phyloP scores from a whole-genome alignment of 2,888 invertebrate genomes.

The Phyllotreta cruciferae region DNA sequence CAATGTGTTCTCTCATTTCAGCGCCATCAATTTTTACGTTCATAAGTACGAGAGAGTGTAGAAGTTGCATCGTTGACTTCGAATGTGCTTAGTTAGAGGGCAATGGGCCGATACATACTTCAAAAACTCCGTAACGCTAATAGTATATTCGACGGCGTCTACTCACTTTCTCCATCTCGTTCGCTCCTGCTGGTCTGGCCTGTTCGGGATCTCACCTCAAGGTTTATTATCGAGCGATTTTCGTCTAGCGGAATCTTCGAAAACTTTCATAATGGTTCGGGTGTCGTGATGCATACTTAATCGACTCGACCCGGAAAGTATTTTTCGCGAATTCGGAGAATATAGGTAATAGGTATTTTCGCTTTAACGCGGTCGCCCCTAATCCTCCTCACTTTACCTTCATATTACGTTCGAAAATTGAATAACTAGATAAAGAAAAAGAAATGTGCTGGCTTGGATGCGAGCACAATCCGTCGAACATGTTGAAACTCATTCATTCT shows the following conservation, averaged over 20 bases:
- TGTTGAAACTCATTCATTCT: no score
- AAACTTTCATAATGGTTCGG: slow-evolving; percentile 18
- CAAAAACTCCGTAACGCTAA: slow-evolving; percentile 20
- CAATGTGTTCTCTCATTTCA: slow-evolving; percentile 25
- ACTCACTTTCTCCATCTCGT: not conserved
- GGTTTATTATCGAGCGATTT: slow-evolving; percentile 21
- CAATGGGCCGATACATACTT: slow-evolving; percentile 27
- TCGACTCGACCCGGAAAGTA: not conserved
- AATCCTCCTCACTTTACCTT: not conserved
- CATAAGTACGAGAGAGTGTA: slow-evolving; percentile 22
- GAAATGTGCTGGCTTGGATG: no score
- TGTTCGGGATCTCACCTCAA: slow-evolving; percentile 17
- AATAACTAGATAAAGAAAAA: no score
- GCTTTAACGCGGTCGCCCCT: not conserved
- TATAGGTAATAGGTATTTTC: not conserved
- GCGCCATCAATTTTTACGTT: slow-evolving; percentile 30
- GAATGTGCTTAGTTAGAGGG: slow-evolving; percentile 26
- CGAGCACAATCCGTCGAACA: no score
- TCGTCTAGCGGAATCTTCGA: slow-evolving; percentile 16
- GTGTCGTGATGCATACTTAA: slow-evolving; percentile 11
- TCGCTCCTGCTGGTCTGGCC: not conserved
- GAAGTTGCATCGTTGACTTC: slow-evolving; percentile 27
- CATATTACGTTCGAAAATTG: no score
- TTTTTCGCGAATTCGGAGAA: slow-evolving; percentile 6
- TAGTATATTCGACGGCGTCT: slow-evolving; percentile 14